phyloP scores from a whole-genome alignment of 2,888 invertebrate genomes.

The Theodoxus fluviatilis region DNA sequence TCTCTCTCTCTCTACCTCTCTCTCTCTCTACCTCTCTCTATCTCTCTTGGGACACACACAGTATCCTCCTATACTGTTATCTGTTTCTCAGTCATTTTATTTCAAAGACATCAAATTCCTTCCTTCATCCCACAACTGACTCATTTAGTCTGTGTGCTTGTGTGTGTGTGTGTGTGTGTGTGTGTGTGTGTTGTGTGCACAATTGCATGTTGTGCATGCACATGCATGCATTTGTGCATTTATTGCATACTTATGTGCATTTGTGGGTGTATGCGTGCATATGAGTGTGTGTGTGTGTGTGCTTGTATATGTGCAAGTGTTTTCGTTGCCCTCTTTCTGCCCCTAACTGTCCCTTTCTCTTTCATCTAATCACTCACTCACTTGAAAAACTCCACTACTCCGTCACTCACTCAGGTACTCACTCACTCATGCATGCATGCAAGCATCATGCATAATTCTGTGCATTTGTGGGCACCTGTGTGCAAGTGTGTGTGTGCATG shows the following conservation, averaged over 20 bases:
- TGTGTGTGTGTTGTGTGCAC: slow-evolving; percentile 16
- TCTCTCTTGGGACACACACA: no score
- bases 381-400: neutral
- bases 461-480: neutral
- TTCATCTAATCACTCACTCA: neutral
- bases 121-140: neutral
- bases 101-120: neutral
- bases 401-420: neutral
- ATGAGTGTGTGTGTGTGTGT: slow-evolving; percentile 9
- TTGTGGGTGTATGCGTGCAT: neutral
- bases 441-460: no score
- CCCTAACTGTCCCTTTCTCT: slow-evolving; percentile 1
- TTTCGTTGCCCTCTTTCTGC: neutral
- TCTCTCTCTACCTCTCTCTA: neutral
- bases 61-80: neutral
- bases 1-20: neutral
- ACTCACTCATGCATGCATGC: no score
- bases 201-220: no score
- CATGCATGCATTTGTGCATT: no score
- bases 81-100: neutral
- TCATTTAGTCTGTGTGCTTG: neutral
- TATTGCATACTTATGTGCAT: no score
- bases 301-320: neutral
- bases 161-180: slow-evolving; percentile 10
- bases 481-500: slow-evolving; percentile 8